Evolutionary conservation across 2,113 vertebrate species (phyloP), one percentile per base, ranked within the genome.

Genomic region (Melanerpes aurifrons): DNA sequence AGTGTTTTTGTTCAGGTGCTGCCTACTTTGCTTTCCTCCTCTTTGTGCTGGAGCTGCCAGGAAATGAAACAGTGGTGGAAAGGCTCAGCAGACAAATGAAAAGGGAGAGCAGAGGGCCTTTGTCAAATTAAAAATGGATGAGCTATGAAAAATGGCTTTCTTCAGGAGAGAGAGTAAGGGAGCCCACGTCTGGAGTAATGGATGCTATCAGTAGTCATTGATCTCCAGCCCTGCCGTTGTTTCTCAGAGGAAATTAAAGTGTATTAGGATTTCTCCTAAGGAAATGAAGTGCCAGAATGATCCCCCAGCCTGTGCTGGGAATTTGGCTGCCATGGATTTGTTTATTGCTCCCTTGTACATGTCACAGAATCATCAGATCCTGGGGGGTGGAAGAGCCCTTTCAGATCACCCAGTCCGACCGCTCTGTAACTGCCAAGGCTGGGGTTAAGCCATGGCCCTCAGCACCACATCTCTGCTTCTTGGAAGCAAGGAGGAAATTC

Each of bases 41-140:
- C 86, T 26, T 94, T 93, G 86, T 96, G 63, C 81, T 81, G 6
- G 59, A 79, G 80, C 84, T 95, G 77, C 72, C 82, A 72, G 64
- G 72, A 91, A 96, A 84, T 91, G 70, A 95, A 66, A 31, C 72
- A 13, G 86, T 94, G 95, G 70, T 92, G 70, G 76, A 73, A 92
- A 84, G 69, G 53, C 69, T 67, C 57, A 40, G 62, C 3, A 17
- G 79, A 87, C 66, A 89, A 92, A 92, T 69, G 59, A 90, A 94
- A 96, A 82, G 58, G 20, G 26, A 94, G 43, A 92, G 35, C 21
- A 91, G 85, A 87, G 77, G 84, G 74, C 54, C 71, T 93, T 93
- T 95, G 86, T 91, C 82, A 70, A 88, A 96, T 95, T 96, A 96
- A 97, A 96, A 96, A 97, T 96, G 74, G 70, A 88, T 82, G 74